A percentile compares a stretch with the other conserved stretches of the same genome.
These are phyloP conservation scores for Orthosia cruda DNA, from an alignment of 2,888 invertebrate species.

Conservation along the genomic window DNA sequence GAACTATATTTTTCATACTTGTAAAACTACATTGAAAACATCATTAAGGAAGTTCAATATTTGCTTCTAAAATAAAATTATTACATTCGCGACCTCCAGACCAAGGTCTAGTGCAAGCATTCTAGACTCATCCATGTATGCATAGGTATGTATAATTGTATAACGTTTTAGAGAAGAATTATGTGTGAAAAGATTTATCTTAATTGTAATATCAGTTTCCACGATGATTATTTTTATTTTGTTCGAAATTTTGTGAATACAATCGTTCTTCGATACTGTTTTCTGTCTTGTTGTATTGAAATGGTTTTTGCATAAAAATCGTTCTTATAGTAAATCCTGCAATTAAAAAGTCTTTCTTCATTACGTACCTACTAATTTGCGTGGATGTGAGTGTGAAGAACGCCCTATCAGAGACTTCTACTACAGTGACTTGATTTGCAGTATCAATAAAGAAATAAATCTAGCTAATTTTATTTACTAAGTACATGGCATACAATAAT, in stretches of 20 bases:
- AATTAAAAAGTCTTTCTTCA: too few relatives aligned
- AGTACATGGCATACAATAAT: slow-evolving; percentile 88
- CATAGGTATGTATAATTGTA: neutral
- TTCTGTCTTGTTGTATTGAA: too few relatives aligned
- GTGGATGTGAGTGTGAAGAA: slow-evolving; percentile 84
- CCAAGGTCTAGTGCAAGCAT: slow-evolving; percentile 49
- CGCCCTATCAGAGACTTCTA: slow-evolving; percentile 83
- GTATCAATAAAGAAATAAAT: slow-evolving; percentile 80
- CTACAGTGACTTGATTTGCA: slow-evolving; percentile 83
- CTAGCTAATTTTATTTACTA: slow-evolving; percentile 92
- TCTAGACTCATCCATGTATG: slow-evolving; percentile 14
- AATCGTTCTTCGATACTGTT: too few relatives aligned
- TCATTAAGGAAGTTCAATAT: slow-evolving; percentile 24
- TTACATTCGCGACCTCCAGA: slow-evolving; percentile 49
- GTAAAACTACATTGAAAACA: neutral
- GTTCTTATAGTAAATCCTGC: too few relatives aligned
- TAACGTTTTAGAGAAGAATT: neutral
- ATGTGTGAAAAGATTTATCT: neutral
- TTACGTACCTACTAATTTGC: slow-evolving; percentile 39
- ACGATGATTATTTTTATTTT: neutral
- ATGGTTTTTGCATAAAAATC: too few relatives aligned
- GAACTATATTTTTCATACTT: neutral
- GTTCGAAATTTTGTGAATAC: neutral
- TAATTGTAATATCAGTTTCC: neutral
- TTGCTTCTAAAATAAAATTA: slow-evolving; percentile 42